Percentiles rank a stretch among this genome's conserved stretches.
Evolutionary conservation across 2,888 invertebrate genomes (phyloP).

Genomic region (Xestia ashworthii): DNA sequence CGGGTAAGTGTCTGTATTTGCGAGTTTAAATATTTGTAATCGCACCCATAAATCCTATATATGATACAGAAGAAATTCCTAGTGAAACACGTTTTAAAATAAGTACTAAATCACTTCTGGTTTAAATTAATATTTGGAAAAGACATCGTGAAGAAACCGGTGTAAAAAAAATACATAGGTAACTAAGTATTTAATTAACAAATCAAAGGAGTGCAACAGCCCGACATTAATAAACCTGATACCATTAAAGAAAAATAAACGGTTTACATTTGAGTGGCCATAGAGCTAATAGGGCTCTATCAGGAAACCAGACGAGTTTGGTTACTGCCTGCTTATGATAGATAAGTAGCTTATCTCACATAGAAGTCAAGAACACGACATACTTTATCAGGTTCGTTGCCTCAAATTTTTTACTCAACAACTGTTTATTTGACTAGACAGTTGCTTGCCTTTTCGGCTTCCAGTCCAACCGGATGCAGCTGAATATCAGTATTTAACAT

Average conservation of each 20-base stretch:
- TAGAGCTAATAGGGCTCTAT: conserved; percentile 32
- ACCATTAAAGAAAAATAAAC: neutral
- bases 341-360: conserved; percentile 36
- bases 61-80: too few species aligned
- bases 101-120: neutral
- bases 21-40: neutral
- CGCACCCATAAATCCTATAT: neutral
- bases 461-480: too few species aligned
- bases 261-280: conserved; percentile 20
- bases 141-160: neutral
- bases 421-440: too few species aligned
- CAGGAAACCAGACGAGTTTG: conserved; percentile 45
- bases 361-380: conserved; percentile 55
- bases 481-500: too few species aligned
- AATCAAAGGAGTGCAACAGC: neutral
- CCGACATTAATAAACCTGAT: neutral
- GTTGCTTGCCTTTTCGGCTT: too few species aligned
- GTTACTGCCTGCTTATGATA: conserved; percentile 7
- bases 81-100: too few species aligned
- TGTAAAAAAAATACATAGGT: neutral
- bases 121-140: neutral
- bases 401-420: too few species aligned
- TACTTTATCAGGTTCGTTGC: conserved; percentile 22
- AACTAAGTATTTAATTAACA: neutral
- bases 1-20: neutral